These are phyloP conservation scores for Epizoanthus scotinus DNA, from an alignment of 92 coral and sea anemone species.

Conservation along the genomic window DNA sequence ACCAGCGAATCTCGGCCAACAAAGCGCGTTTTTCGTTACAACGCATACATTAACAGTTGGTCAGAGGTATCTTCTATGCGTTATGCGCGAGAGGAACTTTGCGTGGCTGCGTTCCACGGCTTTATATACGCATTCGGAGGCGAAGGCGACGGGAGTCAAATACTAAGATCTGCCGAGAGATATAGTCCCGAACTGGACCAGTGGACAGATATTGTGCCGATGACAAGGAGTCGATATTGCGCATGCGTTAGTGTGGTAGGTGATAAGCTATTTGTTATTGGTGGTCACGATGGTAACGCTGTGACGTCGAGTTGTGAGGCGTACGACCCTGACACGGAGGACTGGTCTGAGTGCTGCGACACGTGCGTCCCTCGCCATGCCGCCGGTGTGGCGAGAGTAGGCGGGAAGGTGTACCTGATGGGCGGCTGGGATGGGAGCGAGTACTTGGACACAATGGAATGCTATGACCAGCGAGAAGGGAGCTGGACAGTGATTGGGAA, in stretches of 20 bases:
- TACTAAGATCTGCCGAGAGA: slow-evolving; percentile 55
- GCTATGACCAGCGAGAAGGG: slow-evolving; percentile 61
- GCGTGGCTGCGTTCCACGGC: slow-evolving; percentile 54
- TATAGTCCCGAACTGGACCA: slow-evolving; percentile 50
- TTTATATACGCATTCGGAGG: slow-evolving; percentile 80
- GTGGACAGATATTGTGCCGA: slow-evolving; percentile 61
- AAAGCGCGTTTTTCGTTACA: slow-evolving; percentile 69
- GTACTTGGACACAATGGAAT: slow-evolving; percentile 56
- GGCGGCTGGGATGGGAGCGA: slow-evolving; percentile 67
- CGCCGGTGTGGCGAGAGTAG: slow-evolving; percentile 64
- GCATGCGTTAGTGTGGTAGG: slow-evolving; percentile 60
- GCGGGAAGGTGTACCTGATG: slow-evolving; percentile 56
- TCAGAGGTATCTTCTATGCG: slow-evolving; percentile 63
- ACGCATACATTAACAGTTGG: slow-evolving; percentile 70
- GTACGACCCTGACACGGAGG: slow-evolving; percentile 51
- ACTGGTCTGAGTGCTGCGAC: slow-evolving; percentile 68
- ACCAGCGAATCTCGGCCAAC: slow-evolving; percentile 47
- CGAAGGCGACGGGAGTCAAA: slow-evolving; percentile 45
- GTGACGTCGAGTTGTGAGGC: slow-evolving; percentile 76
- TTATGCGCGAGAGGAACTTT: slow-evolving; percentile 65
- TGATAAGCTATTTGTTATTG: slow-evolving; percentile 64
- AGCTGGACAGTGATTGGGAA: slow-evolving; percentile 46
- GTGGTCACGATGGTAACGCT: slow-evolving; percentile 60
- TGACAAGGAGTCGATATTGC: slow-evolving; percentile 58
- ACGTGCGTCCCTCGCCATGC: slow-evolving; percentile 69